Base-by-base conservation (phyloP, 2,888 invertebrate species). In the Melieria crassipennis region DNA sequence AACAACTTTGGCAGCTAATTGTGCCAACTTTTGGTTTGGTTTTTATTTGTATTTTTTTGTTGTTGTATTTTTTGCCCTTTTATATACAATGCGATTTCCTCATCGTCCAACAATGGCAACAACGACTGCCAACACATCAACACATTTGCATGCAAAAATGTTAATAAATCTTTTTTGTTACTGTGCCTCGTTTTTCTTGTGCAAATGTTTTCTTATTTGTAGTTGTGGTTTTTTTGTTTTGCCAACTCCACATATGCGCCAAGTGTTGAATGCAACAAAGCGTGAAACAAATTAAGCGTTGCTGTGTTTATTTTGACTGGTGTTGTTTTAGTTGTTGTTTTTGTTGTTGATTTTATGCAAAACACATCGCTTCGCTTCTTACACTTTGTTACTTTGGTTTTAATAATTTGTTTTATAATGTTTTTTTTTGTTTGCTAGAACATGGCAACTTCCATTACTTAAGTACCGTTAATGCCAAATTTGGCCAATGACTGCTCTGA, bases 261-360 rank as follows among this genome's bases (percentile, higher is more conserved):
- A 67, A 62, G 61, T 70, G 65, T 65, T 56, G 57, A n/a, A 50
- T 65, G 70, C 70, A 70, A 61, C 70, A 65, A 65, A 65, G 70
- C 70, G 65, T 70, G 65, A 70, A 70, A 43, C 45, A 60, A 65
- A 65, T 70, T 65, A 65, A 66, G 60, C 50, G 60, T 10, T 58
- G 58, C 52, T 67, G 42, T 43, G 60, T 45, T 60, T 30, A 30
- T 30, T 30, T 30, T 30, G 30, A 30, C 30, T 30, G 30, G 58
- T 43, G 43, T 58, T 66, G 16, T 48, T 52, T 9, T n/a, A 9
- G 10, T 5, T 47, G 9, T 66, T 50, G 47, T n/a, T n/a, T n/a
- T 48, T 42, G 7, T 11, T 58, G 5, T 56, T 65, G 52, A 43
- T 65, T 65, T 65, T n/a, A 9, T 57, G 30, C 10, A 7, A 11